phyloP scores from a whole-genome alignment of 2,113 vertebrate species.

The Mormyrus lacerda region DNA sequence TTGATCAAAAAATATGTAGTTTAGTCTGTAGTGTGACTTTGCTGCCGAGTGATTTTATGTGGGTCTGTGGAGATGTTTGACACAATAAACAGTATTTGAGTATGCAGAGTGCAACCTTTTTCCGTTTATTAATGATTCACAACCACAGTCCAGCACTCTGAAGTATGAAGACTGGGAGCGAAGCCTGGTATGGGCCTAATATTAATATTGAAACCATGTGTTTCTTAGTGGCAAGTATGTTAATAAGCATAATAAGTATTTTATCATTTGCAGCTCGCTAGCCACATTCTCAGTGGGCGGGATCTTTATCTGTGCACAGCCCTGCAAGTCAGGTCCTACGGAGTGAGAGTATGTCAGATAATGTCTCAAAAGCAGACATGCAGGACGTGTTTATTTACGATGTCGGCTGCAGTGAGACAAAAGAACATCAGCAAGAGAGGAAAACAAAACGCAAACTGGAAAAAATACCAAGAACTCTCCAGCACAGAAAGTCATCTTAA shows the following conservation, averaged over 20 bases:
- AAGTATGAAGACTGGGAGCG: neutral
- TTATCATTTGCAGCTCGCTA: neutral
- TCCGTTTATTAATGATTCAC: neutral
- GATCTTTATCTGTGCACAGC: neutral
- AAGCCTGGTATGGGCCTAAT: neutral
- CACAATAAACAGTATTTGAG: neutral
- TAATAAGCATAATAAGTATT: neutral
- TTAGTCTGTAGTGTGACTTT: neutral
- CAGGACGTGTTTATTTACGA: neutral
- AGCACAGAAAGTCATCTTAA: neutral
- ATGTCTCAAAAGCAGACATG: neutral
- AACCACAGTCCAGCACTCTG: neutral
- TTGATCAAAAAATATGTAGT: neutral
- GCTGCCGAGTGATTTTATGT: neutral
- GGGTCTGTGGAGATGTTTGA: neutral
- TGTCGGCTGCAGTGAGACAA: neutral
- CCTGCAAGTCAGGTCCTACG: neutral
- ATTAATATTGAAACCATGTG: neutral
- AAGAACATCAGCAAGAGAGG: neutral
- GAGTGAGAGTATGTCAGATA: neutral
- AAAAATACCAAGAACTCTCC: neutral
- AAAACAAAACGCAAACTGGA: neutral
- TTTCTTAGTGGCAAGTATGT: too few species aligned
- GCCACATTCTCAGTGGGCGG: neutral
- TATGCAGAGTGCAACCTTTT: neutral